phyloP scores from a whole-genome alignment of 2,113 vertebrate genomes.

The Notarius quadriscutis region DNA sequence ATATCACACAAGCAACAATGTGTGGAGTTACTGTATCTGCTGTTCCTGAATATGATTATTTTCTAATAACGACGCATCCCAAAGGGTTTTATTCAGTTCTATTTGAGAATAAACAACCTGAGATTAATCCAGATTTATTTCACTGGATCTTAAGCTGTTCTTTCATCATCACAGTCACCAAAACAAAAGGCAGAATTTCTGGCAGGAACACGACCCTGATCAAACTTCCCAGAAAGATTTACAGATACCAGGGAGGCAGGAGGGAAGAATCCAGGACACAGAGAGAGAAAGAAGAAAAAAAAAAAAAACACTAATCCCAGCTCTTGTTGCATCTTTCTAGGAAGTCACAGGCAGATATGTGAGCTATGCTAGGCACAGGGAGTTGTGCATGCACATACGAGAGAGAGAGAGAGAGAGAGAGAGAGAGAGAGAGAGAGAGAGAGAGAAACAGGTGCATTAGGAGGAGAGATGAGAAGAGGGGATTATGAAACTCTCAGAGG shows the following conservation, averaged over 20 bases:
- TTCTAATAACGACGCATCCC: neutral
- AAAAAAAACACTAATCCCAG: constrained; percentile 24
- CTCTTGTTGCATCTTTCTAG: constrained; percentile 45
- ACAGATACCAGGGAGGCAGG: constrained; percentile 12
- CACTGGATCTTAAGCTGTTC: neutral
- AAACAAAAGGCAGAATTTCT: neutral
- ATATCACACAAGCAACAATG: neutral
- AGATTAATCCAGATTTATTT: constrained; percentile 20
- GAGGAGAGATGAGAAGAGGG: constrained; percentile 33
- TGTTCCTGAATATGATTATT: neutral
- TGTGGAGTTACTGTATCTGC: neutral
- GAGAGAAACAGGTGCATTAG: constrained; percentile 43
- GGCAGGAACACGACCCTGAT: neutral
- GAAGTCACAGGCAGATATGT: constrained; percentile 27
- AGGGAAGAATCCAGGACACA: constrained; percentile 2
- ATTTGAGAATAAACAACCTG: neutral
- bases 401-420: too few relatives aligned
- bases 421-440: neutral
- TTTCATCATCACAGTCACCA: neutral
- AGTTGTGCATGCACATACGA: neutral
- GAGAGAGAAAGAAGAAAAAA: neutral
- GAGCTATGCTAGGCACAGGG: neutral
- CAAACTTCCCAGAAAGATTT: constrained; percentile 41
- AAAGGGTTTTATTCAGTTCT: neutral
- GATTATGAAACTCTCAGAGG: constrained; percentile 36